Conservation (phyloP, 2,113 vertebrate species). For the Melospiza georgiana region DNA sequence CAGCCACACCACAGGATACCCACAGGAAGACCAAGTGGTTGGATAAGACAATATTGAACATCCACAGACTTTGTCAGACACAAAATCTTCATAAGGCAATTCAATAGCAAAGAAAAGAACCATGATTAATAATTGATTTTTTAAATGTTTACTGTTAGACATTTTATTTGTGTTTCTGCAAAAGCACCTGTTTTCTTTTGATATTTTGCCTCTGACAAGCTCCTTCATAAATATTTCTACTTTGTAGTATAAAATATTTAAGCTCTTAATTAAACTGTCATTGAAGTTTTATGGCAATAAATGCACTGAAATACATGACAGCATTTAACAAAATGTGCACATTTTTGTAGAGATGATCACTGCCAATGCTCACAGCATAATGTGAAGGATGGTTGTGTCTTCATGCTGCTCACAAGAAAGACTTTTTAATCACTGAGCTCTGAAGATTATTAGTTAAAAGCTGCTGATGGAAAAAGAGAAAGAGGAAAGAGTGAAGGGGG, state of each 20-base stretch:
- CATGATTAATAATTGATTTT: conserved; percentile 34
- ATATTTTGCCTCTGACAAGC: not conserved
- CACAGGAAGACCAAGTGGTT: not conserved
- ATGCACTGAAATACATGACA: conserved; percentile 35
- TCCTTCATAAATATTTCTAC: conserved; percentile 67
- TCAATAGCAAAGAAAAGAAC: not conserved
- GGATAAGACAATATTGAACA: not conserved
- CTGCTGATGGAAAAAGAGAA: not conserved
- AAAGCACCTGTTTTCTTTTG: conserved; percentile 54
- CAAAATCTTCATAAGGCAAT: not conserved
- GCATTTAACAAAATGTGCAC: conserved; percentile 22
- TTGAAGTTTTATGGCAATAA: conserved; percentile 50
- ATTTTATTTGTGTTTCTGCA: conserved; percentile 37
- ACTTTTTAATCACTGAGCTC: not conserved
- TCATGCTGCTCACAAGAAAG: not conserved
- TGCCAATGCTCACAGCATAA: not conserved
- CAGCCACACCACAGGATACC: not conserved
- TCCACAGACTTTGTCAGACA: not conserved
- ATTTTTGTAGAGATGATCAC: not conserved
- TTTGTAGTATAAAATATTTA: conserved; percentile 57
- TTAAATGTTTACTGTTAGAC: conserved; percentile 17
- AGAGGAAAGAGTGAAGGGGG: not conserved
- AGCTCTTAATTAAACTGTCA: conserved; percentile 65
- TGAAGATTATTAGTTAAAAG: not conserved
- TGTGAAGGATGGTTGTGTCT: not conserved